Conservation (phyloP, 2,113 vertebrate species). For the Bubo blakistoni region DNA sequence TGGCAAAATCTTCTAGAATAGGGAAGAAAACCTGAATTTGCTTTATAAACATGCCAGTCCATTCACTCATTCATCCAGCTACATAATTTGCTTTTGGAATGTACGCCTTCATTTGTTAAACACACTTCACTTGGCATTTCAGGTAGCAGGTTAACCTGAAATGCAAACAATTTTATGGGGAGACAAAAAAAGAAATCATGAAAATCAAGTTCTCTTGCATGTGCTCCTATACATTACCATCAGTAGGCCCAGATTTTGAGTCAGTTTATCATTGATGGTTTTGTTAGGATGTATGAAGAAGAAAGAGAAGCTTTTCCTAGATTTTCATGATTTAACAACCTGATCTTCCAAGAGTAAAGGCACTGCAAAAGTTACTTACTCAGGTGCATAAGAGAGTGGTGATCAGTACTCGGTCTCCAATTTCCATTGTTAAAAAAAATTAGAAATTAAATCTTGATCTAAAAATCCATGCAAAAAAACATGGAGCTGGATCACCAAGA, state of each 20-base stretch:
- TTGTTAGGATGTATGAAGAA: slow-evolving; percentile 57
- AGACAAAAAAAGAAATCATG: not conserved
- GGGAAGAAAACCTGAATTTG: not conserved
- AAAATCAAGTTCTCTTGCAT: slow-evolving; percentile 68
- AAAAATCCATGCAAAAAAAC: not conserved
- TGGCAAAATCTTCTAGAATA: not conserved
- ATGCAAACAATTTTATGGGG: not conserved
- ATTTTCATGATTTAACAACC: slow-evolving; percentile 46
- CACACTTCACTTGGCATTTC: slow-evolving; percentile 47
- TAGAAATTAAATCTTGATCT: slow-evolving; percentile 19
- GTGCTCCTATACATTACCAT: slow-evolving; percentile 57
- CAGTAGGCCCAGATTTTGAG: not conserved
- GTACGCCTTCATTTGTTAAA: not conserved
- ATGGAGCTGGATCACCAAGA: slow-evolving; percentile 32
- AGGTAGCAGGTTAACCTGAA: slow-evolving; percentile 5
- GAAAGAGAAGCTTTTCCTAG: slow-evolving; percentile 55
- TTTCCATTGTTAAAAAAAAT: slow-evolving; percentile 24
- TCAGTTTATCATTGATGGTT: not conserved
- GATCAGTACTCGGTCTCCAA: slow-evolving; percentile 27
- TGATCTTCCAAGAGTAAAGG: slow-evolving; percentile 29
- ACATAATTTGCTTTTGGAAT: not conserved
- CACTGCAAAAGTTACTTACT: slow-evolving; percentile 47
- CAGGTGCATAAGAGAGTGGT: slow-evolving; percentile 32
- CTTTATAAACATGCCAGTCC: not conserved
- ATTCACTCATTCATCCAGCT: not conserved